Conservation (phyloP, 92 coral and sea anemone species). For the Bergia puertoricense region DNA sequence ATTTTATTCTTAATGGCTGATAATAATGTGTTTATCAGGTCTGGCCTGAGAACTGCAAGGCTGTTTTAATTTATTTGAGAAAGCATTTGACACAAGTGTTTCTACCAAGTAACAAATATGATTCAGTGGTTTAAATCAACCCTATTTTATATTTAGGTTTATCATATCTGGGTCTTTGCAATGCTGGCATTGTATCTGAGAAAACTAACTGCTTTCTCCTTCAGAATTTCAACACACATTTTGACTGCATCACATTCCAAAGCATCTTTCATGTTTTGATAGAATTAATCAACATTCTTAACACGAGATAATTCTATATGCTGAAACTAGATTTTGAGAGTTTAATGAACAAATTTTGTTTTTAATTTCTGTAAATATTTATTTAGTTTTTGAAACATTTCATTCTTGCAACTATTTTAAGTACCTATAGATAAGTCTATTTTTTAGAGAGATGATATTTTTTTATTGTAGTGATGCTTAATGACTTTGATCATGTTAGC, state of each 20-base stretch:
- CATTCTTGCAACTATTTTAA: too few relatives aligned
- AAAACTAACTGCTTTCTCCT: neutral
- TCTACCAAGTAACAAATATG: neutral
- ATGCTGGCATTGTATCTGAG: constrained; percentile 35
- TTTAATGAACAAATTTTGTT: too few relatives aligned
- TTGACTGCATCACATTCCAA: neutral
- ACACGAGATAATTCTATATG: neutral
- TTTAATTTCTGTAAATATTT: too few relatives aligned
- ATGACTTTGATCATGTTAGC: neutral
- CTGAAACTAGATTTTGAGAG: too few relatives aligned
- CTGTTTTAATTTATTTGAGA: neutral
- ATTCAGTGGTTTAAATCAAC: neutral
- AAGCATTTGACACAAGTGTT: neutral
- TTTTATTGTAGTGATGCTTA: neutral
- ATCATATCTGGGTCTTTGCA: neutral
- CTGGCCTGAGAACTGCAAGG: neutral
- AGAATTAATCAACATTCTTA: neutral
- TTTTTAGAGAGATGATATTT: neutral
- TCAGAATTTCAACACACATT: neutral
- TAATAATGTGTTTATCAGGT: neutral
- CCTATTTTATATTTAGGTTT: neutral
- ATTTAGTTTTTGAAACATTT: too few relatives aligned
- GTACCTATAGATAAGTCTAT: neutral
- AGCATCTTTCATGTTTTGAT: neutral
- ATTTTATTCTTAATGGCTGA: neutral